Percentiles rank a stretch among this genome's conserved stretches.
phyloP scores from a whole-genome alignment of 2,797 vertebrate species.

The Silurus lanzhouensis region DNA sequence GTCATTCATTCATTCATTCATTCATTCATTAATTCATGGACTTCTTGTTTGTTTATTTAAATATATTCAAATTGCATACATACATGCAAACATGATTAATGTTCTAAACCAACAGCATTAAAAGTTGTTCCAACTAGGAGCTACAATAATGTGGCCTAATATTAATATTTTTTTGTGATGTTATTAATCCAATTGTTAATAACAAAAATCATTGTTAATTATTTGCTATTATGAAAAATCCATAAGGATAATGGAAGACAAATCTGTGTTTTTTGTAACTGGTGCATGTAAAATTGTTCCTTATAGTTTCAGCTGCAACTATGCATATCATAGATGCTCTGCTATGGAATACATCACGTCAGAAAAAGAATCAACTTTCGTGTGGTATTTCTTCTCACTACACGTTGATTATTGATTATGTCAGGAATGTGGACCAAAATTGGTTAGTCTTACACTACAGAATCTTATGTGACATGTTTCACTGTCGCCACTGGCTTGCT shows the following conservation, averaged over 20 bases:
- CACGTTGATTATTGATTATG: neutral
- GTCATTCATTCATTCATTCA: neutral
- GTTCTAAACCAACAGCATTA: too few species aligned
- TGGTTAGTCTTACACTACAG: neutral
- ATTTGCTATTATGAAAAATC: too few species aligned
- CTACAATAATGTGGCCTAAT: too few species aligned
- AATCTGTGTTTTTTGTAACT: too few species aligned
- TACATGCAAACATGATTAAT: too few species aligned
- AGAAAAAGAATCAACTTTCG: neutral
- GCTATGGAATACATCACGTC: neutral
- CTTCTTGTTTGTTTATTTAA: neutral
- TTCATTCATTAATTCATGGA: neutral
- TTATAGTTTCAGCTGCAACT: too few species aligned
- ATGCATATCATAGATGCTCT: neutral
- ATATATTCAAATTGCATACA: neutral
- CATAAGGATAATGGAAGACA: too few species aligned
- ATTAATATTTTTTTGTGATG: too few species aligned
- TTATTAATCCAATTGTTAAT: too few species aligned
- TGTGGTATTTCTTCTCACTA: neutral
- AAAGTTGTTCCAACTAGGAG: too few species aligned
- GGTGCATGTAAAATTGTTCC: neutral
- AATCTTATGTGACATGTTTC: neutral
- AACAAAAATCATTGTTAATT: too few species aligned
- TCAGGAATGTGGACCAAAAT: slow-evolving; percentile 17
- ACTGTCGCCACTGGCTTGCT: too few species aligned